Conservation (phyloP, 2,888 invertebrate genomes). For the Acanthosepion esculentum region DNA sequence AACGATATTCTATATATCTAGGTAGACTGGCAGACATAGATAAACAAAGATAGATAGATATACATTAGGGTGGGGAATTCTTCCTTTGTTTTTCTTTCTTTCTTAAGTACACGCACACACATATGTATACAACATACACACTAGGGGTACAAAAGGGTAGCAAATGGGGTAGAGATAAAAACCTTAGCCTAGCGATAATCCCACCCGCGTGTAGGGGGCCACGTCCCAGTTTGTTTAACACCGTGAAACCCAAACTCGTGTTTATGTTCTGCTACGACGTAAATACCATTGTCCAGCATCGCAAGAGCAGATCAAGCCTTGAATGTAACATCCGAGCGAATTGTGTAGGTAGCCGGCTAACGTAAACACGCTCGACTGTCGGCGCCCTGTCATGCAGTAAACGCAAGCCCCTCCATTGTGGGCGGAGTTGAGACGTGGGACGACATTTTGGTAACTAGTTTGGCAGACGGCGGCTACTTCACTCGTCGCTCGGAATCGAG, state of each 20-base stretch:
- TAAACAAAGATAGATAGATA: background rate
- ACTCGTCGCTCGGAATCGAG: background rate
- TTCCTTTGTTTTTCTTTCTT: background rate
- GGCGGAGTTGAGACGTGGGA: conserved; percentile 20
- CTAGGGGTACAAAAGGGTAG: background rate
- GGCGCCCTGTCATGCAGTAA: conserved; percentile 33
- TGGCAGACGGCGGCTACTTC: background rate
- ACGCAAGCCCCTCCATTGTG: background rate
- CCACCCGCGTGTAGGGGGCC: background rate
- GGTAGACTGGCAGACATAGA: background rate
- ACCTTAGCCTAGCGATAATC: background rate
- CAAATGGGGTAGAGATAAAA: background rate
- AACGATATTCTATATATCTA: background rate
- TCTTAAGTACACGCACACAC: background rate
- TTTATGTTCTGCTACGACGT: conserved; percentile 22
- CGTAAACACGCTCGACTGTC: conserved; percentile 5
- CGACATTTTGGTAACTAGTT: conserved; percentile 17
- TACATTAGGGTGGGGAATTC: background rate
- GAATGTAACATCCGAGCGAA: conserved; percentile 33
- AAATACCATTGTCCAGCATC: conserved; percentile 33
- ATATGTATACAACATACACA: background rate
- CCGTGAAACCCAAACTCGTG: background rate
- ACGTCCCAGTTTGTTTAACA: background rate
- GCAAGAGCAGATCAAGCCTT: background rate
- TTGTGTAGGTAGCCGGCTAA: conserved; percentile 33